Conservation (phyloP, 35 echinoderm and acorn worm genomes). For the Heliocidaris tuberculata region DNA sequence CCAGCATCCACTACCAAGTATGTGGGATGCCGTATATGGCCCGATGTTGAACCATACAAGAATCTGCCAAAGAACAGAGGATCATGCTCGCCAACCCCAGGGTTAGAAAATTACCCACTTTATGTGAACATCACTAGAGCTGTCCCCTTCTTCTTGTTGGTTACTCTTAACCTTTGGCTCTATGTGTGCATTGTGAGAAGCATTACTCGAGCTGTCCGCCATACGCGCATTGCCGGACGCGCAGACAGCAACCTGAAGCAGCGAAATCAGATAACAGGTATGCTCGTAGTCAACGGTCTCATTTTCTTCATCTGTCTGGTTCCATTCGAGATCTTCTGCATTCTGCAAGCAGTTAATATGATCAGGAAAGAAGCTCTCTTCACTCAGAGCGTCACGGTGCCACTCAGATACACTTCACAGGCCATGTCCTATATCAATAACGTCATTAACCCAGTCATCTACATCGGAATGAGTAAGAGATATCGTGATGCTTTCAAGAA, state of each 20-base stretch:
- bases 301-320: conserved; percentile 67
- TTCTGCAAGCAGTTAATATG: neutral
- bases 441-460: conserved; percentile 66
- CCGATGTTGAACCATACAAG: conserved; percentile 37
- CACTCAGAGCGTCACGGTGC: neutral
- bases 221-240: conserved; percentile 35
- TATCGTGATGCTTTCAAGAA: conserved; percentile 26
- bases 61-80: conserved; percentile 38
- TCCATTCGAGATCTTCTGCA: conserved; percentile 53
- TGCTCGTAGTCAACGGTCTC: conserved; percentile 58
- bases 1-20: conserved; percentile 44
- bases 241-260: conserved; percentile 33
- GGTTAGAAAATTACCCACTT: conserved; percentile 11
- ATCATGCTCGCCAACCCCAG: neutral
- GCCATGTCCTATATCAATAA: conserved; percentile 69
- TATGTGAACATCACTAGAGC: conserved; percentile 54
- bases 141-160: conserved; percentile 52
- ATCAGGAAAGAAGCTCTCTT: neutral
- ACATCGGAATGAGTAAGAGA: conserved; percentile 53
- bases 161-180: conserved; percentile 61
- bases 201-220: conserved; percentile 55
- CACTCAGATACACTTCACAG: neutral
- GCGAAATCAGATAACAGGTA: conserved; percentile 54
- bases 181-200: conserved; percentile 62
- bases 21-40: conserved; percentile 32